Evolutionary conservation across 1,140 invertebrate genomes (phyloP).

Genomic region (Drosophila parabipectinata): DNA sequence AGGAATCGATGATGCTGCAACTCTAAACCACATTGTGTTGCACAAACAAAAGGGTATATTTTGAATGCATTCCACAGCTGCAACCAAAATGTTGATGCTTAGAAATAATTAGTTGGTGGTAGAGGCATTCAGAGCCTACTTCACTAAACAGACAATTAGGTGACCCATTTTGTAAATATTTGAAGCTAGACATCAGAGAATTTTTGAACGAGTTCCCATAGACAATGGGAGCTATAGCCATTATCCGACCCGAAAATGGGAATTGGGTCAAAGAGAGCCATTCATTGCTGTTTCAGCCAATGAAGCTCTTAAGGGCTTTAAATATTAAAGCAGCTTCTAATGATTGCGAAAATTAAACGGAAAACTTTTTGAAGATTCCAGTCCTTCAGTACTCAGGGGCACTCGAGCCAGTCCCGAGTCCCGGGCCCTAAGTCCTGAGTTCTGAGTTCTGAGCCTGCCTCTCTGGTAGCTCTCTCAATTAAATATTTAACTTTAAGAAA

Average conservation of each 20-base stretch:
- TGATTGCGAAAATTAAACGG: constrained; percentile 3
- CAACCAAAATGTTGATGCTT: neutral
- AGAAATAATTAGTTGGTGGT: constrained; percentile 9
- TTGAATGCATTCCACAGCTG: no score
- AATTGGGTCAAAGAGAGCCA: constrained; percentile 27
- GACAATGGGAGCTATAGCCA: neutral
- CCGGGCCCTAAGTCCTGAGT: no score
- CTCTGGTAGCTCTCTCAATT: constrained; percentile 56
- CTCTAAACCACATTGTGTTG: neutral
- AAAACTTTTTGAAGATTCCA: neutral
- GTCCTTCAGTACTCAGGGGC: constrained; percentile 9
- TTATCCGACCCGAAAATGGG: neutral
- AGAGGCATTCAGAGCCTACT: neutral
- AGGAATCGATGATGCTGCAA: constrained; percentile 15
- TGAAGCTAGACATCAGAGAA: neutral
- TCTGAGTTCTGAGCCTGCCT: constrained; percentile 14
- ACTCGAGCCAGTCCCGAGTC: constrained; percentile 12
- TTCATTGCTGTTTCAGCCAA: constrained; percentile 17
- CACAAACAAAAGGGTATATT: no score
- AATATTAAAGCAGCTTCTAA: constrained; percentile 35
- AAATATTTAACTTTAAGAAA: constrained; percentile 77
- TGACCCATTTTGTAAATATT: constrained; percentile 13
- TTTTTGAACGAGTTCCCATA: neutral
- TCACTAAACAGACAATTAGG: constrained; percentile 19
- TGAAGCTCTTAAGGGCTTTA: constrained; percentile 44